These are phyloP conservation scores for Artibeus lituratus DNA, from an alignment of 2,797 vertebrate species.

Conservation along the genomic window DNA sequence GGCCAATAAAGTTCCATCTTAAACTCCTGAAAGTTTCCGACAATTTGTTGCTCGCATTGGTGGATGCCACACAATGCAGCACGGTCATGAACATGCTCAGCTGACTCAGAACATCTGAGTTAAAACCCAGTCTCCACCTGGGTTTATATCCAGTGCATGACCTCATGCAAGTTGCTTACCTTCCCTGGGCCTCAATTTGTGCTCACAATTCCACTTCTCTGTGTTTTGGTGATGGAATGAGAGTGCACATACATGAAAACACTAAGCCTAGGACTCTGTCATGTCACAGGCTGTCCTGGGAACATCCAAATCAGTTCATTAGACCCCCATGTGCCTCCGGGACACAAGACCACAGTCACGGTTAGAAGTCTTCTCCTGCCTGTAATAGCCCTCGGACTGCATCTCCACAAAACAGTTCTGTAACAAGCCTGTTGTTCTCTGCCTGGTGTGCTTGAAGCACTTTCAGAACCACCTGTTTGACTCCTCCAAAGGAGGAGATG, in stretches of 20 bases:
- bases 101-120: background rate
- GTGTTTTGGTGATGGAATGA: background rate
- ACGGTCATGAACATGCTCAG: background rate
- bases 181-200: background rate
- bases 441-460: conserved; percentile 20
- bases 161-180: background rate
- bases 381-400: conserved; percentile 53
- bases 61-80: too few relatives aligned
- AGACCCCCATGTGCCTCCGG: background rate
- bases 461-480: conserved; percentile 65
- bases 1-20: too few relatives aligned
- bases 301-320: conserved; percentile 33
- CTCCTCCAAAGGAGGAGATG: background rate
- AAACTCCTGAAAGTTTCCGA: too few relatives aligned
- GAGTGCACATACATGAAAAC: background rate
- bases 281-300: conserved; percentile 1
- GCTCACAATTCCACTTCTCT: background rate
- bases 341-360: conserved; percentile 39
- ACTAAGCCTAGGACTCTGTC: conserved; percentile 24
- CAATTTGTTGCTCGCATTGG: too few relatives aligned
- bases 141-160: background rate
- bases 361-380: conserved; percentile 47
- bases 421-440: conserved; percentile 59
- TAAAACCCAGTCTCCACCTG: background rate
- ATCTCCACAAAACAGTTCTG: conserved; percentile 20